phyloP scores from a whole-genome alignment of 2,888 invertebrate species.

The Caenorhabditis wallacei region DNA sequence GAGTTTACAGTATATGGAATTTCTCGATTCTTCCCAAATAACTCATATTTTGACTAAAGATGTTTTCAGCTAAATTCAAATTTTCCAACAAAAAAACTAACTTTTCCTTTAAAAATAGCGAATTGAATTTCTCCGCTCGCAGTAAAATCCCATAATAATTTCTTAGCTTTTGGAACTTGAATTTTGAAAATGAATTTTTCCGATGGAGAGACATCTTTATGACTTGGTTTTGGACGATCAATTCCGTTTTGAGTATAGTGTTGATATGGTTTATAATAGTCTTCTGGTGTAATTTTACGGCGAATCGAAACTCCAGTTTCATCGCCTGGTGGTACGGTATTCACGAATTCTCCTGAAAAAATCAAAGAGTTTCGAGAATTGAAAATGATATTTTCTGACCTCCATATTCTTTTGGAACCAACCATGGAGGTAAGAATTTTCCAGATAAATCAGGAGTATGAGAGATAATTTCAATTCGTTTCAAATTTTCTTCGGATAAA shows the following conservation, averaged over 20 bases:
- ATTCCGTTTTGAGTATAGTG: conserved; percentile 68
- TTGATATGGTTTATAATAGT: conserved; percentile 69
- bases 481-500: conserved; percentile 70
- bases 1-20: too few relatives aligned
- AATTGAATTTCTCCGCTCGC: conserved; percentile 73
- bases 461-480: conserved; percentile 69
- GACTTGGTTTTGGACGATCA: conserved; percentile 68
- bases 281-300: conserved; percentile 68
- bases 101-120: conserved; percentile 69
- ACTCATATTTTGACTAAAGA: too few relatives aligned
- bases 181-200: conserved; percentile 68
- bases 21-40: too few relatives aligned
- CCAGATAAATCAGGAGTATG: conserved; percentile 61
- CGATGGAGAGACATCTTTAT: conserved; percentile 70
- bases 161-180: conserved; percentile 65
- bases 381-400: too few relatives aligned
- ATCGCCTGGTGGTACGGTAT: conserved; percentile 69
- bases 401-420: conserved; percentile 75
- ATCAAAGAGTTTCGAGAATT: too few relatives aligned
- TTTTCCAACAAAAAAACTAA: conserved; percentile 52
- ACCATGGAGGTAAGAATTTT: conserved; percentile 69
- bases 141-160: conserved; percentile 74
- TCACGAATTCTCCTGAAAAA: conserved; percentile 71
- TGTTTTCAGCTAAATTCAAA: too few relatives aligned
- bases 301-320: conserved; percentile 72